A percentile compares a stretch with the other conserved stretches of the same genome.
Evolutionary conservation across 2,113 vertebrate species (phyloP).

Genomic region (Cryptotis parvus): DNA sequence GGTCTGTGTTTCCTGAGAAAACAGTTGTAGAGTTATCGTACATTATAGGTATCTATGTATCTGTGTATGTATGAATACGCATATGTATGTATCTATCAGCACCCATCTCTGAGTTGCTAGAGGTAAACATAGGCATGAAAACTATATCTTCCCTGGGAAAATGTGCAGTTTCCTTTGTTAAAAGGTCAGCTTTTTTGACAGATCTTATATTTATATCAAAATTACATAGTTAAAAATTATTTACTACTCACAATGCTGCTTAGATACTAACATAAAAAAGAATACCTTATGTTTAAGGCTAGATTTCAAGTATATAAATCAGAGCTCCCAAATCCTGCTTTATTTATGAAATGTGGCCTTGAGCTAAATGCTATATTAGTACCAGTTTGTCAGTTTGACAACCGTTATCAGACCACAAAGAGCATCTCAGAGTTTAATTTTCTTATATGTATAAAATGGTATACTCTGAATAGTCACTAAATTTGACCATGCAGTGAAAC

Average conservation of each 20-base stretch:
- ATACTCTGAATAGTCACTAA: not conserved
- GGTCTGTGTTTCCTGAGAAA: not conserved
- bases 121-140: not conserved
- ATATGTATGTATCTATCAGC: not conserved
- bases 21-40: not conserved
- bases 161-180: not conserved
- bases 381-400: not conserved
- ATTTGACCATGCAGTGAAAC: not conserved
- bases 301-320: not conserved
- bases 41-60: not conserved
- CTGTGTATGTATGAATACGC: not conserved
- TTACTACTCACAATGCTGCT: slow-evolving; percentile 36
- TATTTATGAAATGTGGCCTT: slow-evolving; percentile 32
- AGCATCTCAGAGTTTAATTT: slow-evolving; percentile 33
- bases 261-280: not conserved
- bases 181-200: not conserved
- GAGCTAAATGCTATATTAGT: not conserved
- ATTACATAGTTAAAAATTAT: slow-evolving; percentile 16
- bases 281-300: not conserved
- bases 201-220: slow-evolving; percentile 29
- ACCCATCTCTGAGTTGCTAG: not conserved
- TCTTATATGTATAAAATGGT: slow-evolving; percentile 12
- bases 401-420: not conserved
- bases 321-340: slow-evolving; percentile 41
- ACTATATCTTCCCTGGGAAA: not conserved